These are phyloP conservation scores for Passerina amoena DNA, from an alignment of 2,113 vertebrate species.

Conservation along the genomic window DNA sequence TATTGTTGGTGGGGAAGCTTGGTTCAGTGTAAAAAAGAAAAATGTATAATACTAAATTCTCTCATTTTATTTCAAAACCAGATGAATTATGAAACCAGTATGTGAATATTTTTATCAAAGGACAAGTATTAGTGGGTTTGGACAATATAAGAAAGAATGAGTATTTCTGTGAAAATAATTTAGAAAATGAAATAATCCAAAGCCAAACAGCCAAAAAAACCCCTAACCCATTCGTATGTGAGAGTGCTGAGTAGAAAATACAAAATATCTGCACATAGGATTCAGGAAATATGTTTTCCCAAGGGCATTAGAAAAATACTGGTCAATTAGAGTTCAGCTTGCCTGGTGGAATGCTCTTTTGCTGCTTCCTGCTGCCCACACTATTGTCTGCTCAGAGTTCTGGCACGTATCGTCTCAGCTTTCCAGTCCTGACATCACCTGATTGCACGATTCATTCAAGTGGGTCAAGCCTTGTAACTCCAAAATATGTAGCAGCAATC, in stretches of 20 bases:
- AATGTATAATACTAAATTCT: neutral
- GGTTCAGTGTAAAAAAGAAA: neutral
- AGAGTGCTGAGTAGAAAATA: neutral
- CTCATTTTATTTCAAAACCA: neutral
- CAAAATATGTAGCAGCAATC: conserved; percentile 5
- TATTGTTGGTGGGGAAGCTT: neutral
- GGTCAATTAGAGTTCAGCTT: neutral
- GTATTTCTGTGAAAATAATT: neutral
- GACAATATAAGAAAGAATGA: neutral
- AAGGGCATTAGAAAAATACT: neutral
- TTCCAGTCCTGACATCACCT: conserved; percentile 20
- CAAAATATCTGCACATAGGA: neutral
- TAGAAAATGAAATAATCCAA: neutral
- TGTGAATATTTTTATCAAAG: neutral
- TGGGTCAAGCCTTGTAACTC: neutral
- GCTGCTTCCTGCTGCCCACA: conserved; percentile 15
- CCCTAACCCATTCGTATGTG: accelerated
- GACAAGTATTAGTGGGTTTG: neutral
- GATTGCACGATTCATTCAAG: neutral
- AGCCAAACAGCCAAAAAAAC: neutral
- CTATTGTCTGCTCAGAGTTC: conserved; percentile 1
- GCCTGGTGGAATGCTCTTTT: neutral
- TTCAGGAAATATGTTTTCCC: neutral
- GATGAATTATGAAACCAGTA: neutral
- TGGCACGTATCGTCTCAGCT: neutral